Conservation (phyloP, 2,113 vertebrate genomes). For the Podocnemis expansa region DNA sequence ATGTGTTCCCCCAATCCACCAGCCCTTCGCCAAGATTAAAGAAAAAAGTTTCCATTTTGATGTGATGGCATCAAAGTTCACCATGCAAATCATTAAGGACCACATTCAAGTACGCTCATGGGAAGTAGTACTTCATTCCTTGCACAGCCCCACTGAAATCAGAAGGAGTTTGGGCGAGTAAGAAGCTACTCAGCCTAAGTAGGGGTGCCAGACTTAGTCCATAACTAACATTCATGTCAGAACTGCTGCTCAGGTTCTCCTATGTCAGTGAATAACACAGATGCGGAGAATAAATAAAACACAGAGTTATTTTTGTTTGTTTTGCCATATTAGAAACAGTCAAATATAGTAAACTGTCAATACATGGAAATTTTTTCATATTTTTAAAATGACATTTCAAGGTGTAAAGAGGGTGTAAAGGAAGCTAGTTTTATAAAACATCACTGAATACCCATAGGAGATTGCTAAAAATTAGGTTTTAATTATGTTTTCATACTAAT, state of each 20-base stretch:
- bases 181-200: not conserved
- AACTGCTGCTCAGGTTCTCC: not conserved
- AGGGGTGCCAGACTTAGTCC: not conserved
- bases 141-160: not conserved
- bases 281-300: not conserved
- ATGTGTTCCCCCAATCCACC: not conserved
- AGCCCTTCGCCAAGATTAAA: not conserved
- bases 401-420: not conserved
- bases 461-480: not conserved
- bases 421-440: not conserved
- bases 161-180: not conserved
- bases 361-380: not conserved
- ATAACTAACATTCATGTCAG: not conserved
- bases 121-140: fast-evolving
- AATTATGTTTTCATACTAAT: not conserved
- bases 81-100: not conserved
- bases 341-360: not conserved
- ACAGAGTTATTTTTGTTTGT: not conserved
- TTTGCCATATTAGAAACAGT: not conserved
- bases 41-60: not conserved
- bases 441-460: not conserved
- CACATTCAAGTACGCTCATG: not conserved
- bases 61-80: not conserved
- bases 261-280: not conserved
- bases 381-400: not conserved